These are phyloP conservation scores for Lampris megalopsis DNA, from an alignment of 2,113 vertebrate genomes.

Conservation along the genomic window DNA sequence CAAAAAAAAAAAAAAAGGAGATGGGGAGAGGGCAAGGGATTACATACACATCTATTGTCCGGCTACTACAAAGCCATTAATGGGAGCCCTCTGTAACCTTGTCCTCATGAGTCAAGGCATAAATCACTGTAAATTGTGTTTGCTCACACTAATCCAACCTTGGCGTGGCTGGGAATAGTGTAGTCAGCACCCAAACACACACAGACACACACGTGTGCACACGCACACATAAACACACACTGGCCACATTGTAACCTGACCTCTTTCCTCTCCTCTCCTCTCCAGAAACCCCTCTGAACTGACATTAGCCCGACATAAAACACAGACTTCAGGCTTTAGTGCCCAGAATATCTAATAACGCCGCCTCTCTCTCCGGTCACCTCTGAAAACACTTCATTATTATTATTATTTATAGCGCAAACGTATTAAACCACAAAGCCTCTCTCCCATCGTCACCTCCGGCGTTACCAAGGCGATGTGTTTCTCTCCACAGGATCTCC, in stretches of 20 bases:
- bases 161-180: constrained; percentile 57
- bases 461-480: neutral
- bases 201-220: constrained; percentile 24
- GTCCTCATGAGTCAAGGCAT: constrained; percentile 52
- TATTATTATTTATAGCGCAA: neutral
- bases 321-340: constrained; percentile 51
- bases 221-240: constrained; percentile 2
- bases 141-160: constrained; percentile 72
- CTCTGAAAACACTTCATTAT: constrained; percentile 5
- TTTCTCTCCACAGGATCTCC: neutral
- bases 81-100: constrained; percentile 53
- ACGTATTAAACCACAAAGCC: neutral
- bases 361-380: constrained; percentile 5
- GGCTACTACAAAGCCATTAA: constrained; percentile 41
- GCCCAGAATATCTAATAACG: constrained; percentile 18
- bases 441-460: neutral
- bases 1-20: neutral
- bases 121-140: constrained; percentile 77
- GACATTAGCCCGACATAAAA: constrained; percentile 47
- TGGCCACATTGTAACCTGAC: constrained; percentile 50
- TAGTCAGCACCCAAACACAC: constrained; percentile 61
- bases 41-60: constrained; percentile 43
- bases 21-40: neutral
- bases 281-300: constrained; percentile 40
- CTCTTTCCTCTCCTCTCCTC: constrained; percentile 29